Conservation (phyloP, 2,113 vertebrate species). For the Dicentrarchus labrax region DNA sequence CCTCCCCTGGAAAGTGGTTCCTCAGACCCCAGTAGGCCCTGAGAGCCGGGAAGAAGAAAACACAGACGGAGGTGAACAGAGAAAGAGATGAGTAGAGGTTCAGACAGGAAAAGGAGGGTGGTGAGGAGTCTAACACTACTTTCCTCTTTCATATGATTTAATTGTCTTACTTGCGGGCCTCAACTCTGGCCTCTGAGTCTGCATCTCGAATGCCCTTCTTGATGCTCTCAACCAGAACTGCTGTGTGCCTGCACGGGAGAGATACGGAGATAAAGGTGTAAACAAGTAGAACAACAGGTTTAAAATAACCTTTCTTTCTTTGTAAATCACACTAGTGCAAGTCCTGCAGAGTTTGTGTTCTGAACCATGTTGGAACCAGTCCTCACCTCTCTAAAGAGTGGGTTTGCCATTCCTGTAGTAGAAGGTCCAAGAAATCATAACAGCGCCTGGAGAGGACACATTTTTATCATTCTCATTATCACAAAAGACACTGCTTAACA, state of each 20-base stretch:
- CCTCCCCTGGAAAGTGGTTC: constrained; percentile 93
- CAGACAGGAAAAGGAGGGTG: neutral
- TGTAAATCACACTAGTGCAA: neutral
- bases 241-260: constrained; percentile 87
- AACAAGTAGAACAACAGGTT: neutral
- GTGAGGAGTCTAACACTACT: neutral
- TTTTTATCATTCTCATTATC: constrained; percentile 6
- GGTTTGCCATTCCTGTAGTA: constrained; percentile 88
- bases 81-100: neutral
- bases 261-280: neutral
- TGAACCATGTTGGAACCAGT: neutral
- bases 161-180: constrained; percentile 94
- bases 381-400: constrained; percentile 87
- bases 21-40: constrained; percentile 96
- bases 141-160: neutral
- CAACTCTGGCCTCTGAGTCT: constrained; percentile 96
- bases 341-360: neutral
- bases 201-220: constrained; percentile 98
- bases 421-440: constrained; percentile 86
- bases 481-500: neutral
- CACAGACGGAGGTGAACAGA: constrained; percentile 3
- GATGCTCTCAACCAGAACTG: constrained; percentile 96
- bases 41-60: constrained; percentile 24
- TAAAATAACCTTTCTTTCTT: neutral
- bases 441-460: constrained; percentile 80